Conservation (phyloP, 2,888 invertebrate genomes). For the Microdon myrmicae region DNA sequence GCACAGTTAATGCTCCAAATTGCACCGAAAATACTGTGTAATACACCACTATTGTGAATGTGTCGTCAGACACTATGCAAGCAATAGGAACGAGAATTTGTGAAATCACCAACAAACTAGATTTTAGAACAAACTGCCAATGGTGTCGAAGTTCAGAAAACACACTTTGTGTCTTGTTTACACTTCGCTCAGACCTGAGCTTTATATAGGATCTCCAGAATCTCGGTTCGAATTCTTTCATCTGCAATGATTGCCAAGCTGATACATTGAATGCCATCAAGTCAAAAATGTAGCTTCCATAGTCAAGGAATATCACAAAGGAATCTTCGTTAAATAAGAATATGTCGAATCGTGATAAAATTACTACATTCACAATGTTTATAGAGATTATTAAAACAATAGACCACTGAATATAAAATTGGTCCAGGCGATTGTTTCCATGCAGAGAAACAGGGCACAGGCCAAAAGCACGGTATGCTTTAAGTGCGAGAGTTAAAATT, state of each 20-base stretch:
- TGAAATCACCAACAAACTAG: no score
- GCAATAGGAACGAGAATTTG: background rate
- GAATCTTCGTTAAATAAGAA: no score
- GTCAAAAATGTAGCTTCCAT: no score
- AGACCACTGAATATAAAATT: no score
- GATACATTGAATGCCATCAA: conserved; percentile 52
- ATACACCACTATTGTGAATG: conserved; percentile 43
- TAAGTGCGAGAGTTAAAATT: no score
- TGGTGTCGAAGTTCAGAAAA: conserved; percentile 11
- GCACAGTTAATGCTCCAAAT: conserved; percentile 51
- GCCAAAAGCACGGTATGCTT: no score
- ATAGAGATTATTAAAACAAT: no score
- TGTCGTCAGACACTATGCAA: background rate
- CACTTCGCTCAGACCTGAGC: conserved; percentile 1
- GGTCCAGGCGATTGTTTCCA: no score
- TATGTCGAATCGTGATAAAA: no score
- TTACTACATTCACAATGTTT: no score
- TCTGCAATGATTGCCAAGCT: conserved; percentile 14
- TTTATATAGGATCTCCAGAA: conserved; percentile 17
- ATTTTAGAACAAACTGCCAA: conserved; percentile 2
- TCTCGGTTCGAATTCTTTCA: conserved; percentile 33
- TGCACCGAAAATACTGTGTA: conserved; percentile 58
- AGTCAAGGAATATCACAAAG: no score
- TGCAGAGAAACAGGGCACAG: no score
- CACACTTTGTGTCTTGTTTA: background rate